These are phyloP conservation scores for Macaria notata DNA, from an alignment of 2,888 invertebrate genomes.

Conservation along the genomic window DNA sequence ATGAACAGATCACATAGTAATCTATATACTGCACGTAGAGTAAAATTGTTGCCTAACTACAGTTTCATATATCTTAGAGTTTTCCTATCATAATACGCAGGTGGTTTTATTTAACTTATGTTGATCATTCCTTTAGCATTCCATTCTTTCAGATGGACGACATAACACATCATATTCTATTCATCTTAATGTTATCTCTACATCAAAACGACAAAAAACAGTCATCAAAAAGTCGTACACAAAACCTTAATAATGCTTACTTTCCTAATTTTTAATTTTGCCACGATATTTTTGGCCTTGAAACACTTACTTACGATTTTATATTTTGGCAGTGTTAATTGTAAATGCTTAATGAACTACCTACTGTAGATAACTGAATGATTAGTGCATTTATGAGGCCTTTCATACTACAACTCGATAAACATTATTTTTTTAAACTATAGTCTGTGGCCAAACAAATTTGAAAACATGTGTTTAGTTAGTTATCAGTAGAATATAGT, in stretches of 20 bases:
- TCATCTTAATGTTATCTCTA: constrained; percentile 37
- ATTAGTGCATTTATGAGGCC: background rate
- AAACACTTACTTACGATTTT: constrained; percentile 53
- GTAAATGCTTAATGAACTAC: constrained; percentile 46
- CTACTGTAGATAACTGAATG: constrained; percentile 28
- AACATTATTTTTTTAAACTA: no score
- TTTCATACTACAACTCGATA: no score
- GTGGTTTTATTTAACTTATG: constrained; percentile 27
- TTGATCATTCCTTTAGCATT: constrained; percentile 39
- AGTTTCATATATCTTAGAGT: constrained; percentile 36
- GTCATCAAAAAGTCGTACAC: constrained; percentile 76
- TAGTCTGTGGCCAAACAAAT: background rate
- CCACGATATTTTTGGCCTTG: constrained; percentile 55
- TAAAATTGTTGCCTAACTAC: constrained; percentile 54
- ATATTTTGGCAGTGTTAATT: constrained; percentile 78
- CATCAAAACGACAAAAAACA: constrained; percentile 66
- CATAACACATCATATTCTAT: constrained; percentile 44
- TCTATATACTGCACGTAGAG: constrained; percentile 49
- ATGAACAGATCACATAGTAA: constrained; percentile 66
- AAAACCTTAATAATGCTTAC: constrained; percentile 58
- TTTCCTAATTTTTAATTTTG: constrained; percentile 49
- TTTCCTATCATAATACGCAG: constrained; percentile 24
- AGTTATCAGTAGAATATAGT: constrained; percentile 49
- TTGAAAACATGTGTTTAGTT: constrained; percentile 43
- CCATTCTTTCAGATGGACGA: constrained; percentile 57